Base-by-base conservation (phyloP, 2,888 invertebrate species). In the Eudemis profundana region DNA sequence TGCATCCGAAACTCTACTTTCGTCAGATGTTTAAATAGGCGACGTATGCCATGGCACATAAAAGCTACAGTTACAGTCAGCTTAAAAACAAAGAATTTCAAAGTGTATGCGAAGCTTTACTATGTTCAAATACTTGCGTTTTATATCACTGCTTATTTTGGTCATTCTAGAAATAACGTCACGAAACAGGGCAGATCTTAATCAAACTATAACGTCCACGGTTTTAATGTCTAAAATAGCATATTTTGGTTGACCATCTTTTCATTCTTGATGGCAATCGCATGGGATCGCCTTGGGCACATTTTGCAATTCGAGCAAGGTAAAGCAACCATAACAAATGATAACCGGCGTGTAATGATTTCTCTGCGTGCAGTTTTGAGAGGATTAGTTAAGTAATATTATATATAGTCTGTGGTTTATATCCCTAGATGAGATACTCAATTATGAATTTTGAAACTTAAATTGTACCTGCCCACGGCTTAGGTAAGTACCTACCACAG, bases 301-400 rank as follows among this genome's bases (percentile, higher is more conserved):
- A 64, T 64, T 64, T 64, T 44, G 50, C 49, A 63, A 63, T 42
- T 56, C 57, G 56, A 42, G 63, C 63, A 57, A 63, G 57, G 56
- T 56, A 63, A 33, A 57, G 15, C 21, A 50, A 57, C 49, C 50
- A 57, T 57, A 50, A 57, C 49, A 57, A 57, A 57, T 57, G 49
- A 42, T 57, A 44, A 29, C 42, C 33, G 49, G 21, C 40, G 56
- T 56, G 49, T 56, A 49, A 56, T 40, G 49, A 49, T 56, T 56
- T 56, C 27, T 49, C 40, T 33, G 21, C 40, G 54, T 56, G 54
- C 38, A 54, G 19, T 46, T 40, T 14, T 42, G 23, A 17, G 15
- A 12, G 40, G 40, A 40, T 54, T 54, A 8, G 53, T n/a, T n/a
- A n/a, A n/a, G n/a, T n/a, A n/a, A n/a, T n/a, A n/a, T n/a, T n/a